A percentile compares a stretch with the other conserved stretches of the same genome.
Conservation (phyloP, 2,113 vertebrate species). For the Marmota flaviventris region DNA sequence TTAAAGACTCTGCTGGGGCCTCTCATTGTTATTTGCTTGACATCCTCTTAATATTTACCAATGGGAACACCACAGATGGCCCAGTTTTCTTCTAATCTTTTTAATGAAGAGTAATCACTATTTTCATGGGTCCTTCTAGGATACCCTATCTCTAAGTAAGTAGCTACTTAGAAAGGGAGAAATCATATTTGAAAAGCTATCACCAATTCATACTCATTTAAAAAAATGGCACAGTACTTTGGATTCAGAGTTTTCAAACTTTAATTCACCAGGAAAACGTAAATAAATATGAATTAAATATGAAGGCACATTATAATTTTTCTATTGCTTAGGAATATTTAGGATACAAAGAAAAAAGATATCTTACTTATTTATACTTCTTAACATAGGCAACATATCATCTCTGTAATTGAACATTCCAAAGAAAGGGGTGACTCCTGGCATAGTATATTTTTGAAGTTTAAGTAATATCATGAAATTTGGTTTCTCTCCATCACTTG, state of each 20-base stretch:
- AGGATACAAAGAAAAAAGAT: not conserved
- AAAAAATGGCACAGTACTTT: not conserved
- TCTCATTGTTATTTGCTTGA: conserved; percentile 64
- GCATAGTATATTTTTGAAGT: not conserved
- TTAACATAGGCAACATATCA: not conserved
- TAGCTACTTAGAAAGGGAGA: not conserved
- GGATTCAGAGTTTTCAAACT: not conserved
- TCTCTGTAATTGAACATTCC: not conserved
- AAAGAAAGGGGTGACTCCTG: not conserved
- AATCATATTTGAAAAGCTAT: not conserved
- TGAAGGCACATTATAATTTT: not conserved
- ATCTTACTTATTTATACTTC: not conserved
- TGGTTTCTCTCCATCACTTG: not conserved
- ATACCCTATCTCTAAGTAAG: conserved; percentile 20
- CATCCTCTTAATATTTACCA: conserved; percentile 59
- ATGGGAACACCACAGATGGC: conserved; percentile 56
- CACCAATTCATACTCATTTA: not conserved
- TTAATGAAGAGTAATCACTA: conserved; percentile 51
- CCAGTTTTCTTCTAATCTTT: conserved; percentile 24
- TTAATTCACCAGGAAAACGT: not conserved
- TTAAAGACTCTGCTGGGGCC: conserved; percentile 25
- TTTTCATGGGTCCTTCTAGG: conserved; percentile 44
- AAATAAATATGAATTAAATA: not conserved
- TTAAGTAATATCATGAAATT: not conserved
- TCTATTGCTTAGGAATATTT: not conserved